Conservation (phyloP, 2,113 vertebrate genomes). For the Odocoileus virginianus region DNA sequence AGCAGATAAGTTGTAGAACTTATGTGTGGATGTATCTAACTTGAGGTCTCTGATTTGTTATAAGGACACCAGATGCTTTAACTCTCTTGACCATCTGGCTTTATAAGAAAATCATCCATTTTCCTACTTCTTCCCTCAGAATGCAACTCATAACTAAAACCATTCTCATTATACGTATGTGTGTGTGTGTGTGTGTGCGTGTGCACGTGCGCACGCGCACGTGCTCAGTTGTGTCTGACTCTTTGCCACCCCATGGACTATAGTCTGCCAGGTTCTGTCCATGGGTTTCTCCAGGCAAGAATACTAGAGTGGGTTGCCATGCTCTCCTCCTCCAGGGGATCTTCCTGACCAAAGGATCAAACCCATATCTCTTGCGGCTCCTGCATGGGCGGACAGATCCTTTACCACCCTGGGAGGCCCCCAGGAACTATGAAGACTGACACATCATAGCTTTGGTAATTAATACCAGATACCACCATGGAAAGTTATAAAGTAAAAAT, state of each 20-base stretch:
- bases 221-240: neutral
- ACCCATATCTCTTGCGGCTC: neutral
- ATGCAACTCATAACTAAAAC: constrained; percentile 56
- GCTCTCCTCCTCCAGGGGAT: neutral
- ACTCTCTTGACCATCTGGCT: constrained; percentile 52
- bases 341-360: neutral
- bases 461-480: neutral
- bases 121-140: constrained; percentile 1
- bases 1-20: neutral
- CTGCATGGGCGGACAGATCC: neutral
- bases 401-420: neutral
- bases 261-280: neutral
- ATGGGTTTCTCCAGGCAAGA: neutral
- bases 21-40: neutral
- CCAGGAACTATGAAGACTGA: neutral
- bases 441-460: neutral
- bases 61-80: constrained; percentile 36
- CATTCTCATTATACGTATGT: neutral
- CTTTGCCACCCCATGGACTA: neutral
- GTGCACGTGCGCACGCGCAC: fast-evolving
- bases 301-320: neutral
- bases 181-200: neutral
- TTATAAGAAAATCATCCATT: constrained; percentile 24
- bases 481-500: neutral
- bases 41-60: constrained; percentile 24